phyloP scores from a whole-genome alignment of 2,113 vertebrate genomes.

The Laticauda laticaudata region DNA sequence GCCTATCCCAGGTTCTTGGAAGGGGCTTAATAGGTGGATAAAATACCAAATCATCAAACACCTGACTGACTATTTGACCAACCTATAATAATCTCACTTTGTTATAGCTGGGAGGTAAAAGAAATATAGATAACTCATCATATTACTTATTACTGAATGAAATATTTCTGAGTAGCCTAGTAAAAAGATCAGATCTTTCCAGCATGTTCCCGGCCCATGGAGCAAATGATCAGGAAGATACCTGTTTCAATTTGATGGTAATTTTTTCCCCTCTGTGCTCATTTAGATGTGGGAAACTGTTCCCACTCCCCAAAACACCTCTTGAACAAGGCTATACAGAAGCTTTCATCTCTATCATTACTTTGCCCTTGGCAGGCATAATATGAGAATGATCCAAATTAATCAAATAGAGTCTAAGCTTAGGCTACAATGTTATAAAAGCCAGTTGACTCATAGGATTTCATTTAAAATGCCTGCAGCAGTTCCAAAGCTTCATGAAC shows the following conservation, averaged over 20 bases:
- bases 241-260: background rate
- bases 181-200: background rate
- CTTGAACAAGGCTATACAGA: background rate
- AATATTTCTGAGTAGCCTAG: background rate
- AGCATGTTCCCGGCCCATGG: background rate
- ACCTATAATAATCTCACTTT: background rate
- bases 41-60: background rate
- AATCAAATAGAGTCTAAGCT: conserved; percentile 14
- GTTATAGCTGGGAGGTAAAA: background rate
- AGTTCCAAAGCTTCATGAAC: background rate
- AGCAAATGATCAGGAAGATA: background rate
- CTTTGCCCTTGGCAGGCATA: background rate
- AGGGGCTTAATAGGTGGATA: background rate
- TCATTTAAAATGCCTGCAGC: conserved; percentile 21
- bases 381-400: conserved; percentile 35
- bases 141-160: background rate
- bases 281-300: background rate
- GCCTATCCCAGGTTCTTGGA: background rate
- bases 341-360: conserved; percentile 7
- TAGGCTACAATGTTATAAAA: background rate
- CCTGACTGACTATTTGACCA: background rate
- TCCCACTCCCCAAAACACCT: background rate
- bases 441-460: background rate
- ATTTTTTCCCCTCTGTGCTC: background rate
- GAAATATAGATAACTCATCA: background rate